These are phyloP conservation scores for Dilophus febrilis DNA, from an alignment of 2,888 invertebrate species.

Conservation along the genomic window DNA sequence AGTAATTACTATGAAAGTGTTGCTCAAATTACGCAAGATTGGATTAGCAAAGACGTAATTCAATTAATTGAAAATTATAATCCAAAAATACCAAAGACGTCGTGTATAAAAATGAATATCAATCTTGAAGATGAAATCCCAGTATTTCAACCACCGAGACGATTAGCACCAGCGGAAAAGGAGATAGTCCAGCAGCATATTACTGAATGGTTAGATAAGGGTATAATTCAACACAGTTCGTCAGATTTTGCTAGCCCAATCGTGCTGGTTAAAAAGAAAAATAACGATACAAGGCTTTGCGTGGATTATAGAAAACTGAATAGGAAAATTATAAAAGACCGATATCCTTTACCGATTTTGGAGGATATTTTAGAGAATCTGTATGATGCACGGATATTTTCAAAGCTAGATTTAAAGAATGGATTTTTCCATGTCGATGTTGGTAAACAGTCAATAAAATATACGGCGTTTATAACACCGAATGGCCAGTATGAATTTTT, in stretches of 20 bases:
- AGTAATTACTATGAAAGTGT: no score
- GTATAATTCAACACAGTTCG: no score
- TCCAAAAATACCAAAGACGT: no score
- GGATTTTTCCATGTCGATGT: neutral
- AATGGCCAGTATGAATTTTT: neutral
- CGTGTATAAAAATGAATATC: no score
- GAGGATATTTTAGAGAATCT: neutral
- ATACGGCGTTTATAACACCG: neutral
- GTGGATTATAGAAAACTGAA: neutral
- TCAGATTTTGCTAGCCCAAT: neutral
- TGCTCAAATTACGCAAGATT: no score
- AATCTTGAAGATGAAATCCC: no score
- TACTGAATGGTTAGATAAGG: no score
- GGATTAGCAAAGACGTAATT: no score
- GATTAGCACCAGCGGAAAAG: no score
- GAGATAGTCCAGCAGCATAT: no score
- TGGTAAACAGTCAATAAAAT: neutral
- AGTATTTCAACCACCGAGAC: no score
- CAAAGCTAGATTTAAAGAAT: neutral
- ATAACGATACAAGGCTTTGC: neutral
- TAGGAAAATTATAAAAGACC: neutral
- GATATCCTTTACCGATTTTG: neutral
- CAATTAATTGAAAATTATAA: no score
- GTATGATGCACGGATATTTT: neutral
- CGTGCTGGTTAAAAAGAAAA: neutral